Conservation (phyloP, 2,888 invertebrate genomes). For the Cepaea hortensis region DNA sequence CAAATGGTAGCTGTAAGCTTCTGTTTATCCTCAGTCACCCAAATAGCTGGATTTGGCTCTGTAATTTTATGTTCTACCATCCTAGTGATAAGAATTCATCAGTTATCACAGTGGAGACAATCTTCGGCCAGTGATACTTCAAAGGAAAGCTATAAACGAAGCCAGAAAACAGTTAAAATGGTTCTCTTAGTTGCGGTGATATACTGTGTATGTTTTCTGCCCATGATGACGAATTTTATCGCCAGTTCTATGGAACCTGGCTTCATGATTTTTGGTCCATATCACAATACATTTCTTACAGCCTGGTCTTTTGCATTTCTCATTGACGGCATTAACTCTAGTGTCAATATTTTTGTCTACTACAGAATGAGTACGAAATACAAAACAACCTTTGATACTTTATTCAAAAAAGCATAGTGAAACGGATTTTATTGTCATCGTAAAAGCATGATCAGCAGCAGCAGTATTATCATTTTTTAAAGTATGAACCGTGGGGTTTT, state of each 20-base stretch:
- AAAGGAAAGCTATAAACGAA: no score
- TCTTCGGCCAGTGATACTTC: no score
- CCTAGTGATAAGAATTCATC: neutral
- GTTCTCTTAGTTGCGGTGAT: no score
- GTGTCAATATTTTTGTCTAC: neutral
- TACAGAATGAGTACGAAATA: slow-evolving; percentile 11
- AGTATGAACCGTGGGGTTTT: no score
- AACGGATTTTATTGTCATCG: no score
- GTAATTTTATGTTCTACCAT: neutral
- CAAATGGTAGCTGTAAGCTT: neutral
- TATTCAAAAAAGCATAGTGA: no score
- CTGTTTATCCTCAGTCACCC: neutral
- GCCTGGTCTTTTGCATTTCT: neutral
- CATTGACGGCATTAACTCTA: neutral
- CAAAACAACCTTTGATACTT: neutral
- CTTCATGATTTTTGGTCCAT: neutral
- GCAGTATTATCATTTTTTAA: no score
- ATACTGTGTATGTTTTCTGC: neutral
- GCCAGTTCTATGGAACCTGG: neutral
- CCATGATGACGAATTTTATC: neutral
- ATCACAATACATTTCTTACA: neutral
- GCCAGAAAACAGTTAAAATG: no score
- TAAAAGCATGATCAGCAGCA: no score
- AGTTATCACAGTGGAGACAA: neutral
- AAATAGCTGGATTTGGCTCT: neutral